phyloP scores from a whole-genome alignment of 2,113 vertebrate species.

The Monopterus albus region DNA sequence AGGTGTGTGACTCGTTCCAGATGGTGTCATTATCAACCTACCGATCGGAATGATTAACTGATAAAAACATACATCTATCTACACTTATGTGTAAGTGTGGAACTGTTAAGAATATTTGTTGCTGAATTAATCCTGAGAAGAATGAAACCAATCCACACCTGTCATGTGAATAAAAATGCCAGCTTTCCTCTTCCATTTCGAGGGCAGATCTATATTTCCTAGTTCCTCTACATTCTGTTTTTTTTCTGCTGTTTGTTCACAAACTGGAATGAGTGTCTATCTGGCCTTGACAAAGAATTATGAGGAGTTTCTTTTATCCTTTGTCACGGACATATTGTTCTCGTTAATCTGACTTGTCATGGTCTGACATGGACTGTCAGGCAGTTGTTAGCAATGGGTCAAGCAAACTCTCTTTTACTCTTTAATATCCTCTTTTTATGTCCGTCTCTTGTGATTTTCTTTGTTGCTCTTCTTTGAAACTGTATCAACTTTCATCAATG shows the following conservation, averaged over 20 bases:
- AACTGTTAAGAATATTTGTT: too few species aligned
- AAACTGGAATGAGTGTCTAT: constrained; percentile 55
- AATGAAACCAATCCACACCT: constrained; percentile 2
- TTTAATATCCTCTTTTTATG: constrained; percentile 58
- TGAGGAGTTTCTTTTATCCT: constrained; percentile 67
- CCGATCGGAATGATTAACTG: too few species aligned
- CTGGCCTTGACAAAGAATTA: constrained; percentile 63
- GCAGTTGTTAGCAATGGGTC: constrained; percentile 16
- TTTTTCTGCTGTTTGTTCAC: constrained; percentile 46
- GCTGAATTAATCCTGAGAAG: too few species aligned
- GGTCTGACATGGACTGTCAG: constrained; percentile 66
- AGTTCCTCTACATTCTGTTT: constrained; percentile 24
- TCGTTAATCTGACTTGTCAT: constrained; percentile 68
- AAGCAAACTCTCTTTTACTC: constrained; percentile 54
- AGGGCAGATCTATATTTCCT: constrained; percentile 13
- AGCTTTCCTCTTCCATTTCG: neutral
- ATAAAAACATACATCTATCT: too few species aligned
- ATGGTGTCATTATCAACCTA: constrained; percentile 98
- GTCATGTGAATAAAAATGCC: constrained; percentile 5
- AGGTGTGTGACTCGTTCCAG: constrained; percentile 97
- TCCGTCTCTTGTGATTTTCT: constrained; percentile 21
- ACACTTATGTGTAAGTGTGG: too few species aligned
- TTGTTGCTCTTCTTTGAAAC: constrained; percentile 56
- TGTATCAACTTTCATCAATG: constrained; percentile 29
- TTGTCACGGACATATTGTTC: constrained; percentile 64